phyloP scores from a whole-genome alignment of 2,888 invertebrate genomes.

The Aquatica leii region DNA sequence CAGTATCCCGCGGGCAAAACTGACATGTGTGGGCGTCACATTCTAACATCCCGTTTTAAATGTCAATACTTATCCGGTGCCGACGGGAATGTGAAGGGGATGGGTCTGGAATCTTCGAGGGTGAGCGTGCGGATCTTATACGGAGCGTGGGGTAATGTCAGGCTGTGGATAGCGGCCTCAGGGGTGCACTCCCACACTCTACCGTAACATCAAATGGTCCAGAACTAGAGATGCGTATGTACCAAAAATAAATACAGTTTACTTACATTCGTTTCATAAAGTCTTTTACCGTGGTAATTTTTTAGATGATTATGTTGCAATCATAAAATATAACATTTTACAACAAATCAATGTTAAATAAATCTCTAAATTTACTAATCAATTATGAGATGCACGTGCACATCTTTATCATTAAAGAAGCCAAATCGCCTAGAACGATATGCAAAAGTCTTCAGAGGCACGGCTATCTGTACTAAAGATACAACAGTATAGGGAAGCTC shows the following conservation, averaged over 20 bases:
- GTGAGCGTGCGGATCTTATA: constrained; percentile 36
- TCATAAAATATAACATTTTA: no score
- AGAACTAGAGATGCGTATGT: constrained; percentile 40
- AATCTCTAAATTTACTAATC: background rate
- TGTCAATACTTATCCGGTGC: constrained; percentile 55
- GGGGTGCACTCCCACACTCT: constrained; percentile 43
- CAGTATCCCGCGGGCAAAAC: constrained; percentile 41
- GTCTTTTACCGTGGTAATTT: no score
- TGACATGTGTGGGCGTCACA: constrained; percentile 50
- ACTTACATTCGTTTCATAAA: no score
- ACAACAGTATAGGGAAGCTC: constrained; percentile 40
- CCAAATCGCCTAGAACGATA: constrained; percentile 55
- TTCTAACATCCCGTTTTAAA: constrained; percentile 55
- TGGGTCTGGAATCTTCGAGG: constrained; percentile 39
- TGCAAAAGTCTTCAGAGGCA: constrained; percentile 48
- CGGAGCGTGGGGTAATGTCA: constrained; percentile 46
- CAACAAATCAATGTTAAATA: no score
- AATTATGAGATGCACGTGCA: constrained; percentile 22
- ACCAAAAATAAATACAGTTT: constrained; percentile 1
- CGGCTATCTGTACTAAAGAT: constrained; percentile 50
- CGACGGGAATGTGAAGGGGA: constrained; percentile 42
- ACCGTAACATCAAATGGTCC: constrained; percentile 45
- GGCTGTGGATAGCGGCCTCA: constrained; percentile 43
- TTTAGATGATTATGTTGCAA: no score
- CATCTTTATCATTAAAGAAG: constrained; percentile 42